These are phyloP conservation scores for Nycticryphes semicollaris DNA, from an alignment of 2,113 vertebrate genomes.

Conservation along the genomic window DNA sequence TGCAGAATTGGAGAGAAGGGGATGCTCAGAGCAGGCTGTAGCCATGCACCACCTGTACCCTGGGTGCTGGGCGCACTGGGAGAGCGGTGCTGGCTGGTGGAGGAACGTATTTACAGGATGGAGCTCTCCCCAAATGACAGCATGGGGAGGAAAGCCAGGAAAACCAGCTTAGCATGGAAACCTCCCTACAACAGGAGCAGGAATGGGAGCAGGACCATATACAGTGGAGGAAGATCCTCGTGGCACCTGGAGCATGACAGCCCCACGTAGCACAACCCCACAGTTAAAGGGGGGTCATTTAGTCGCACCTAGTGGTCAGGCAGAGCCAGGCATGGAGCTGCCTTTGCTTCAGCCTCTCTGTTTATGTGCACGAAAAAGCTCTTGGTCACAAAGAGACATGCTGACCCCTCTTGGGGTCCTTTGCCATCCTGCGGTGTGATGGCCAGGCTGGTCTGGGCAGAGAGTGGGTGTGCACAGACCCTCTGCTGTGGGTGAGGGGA, in stretches of 20 bases:
- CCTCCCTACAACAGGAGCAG: background rate
- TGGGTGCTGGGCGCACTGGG: background rate
- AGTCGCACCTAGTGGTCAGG: background rate
- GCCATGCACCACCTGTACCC: rapidly evolving
- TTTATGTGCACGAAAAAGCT: rapidly evolving
- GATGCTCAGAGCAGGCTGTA: background rate
- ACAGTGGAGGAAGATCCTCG: background rate
- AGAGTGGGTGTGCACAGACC: background rate
- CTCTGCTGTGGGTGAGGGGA: background rate
- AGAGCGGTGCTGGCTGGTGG: background rate
- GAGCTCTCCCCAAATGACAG: background rate
- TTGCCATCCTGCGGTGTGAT: rapidly evolving
- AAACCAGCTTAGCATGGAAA: background rate
- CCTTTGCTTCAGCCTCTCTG: background rate
- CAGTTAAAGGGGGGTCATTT: background rate
- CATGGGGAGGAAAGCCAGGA: background rate
- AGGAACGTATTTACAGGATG: background rate
- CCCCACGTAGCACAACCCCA: background rate
- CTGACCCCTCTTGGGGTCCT: background rate
- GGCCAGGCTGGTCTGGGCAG: background rate
- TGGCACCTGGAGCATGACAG: background rate
- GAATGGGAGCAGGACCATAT: rapidly evolving
- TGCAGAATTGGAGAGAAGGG: background rate
- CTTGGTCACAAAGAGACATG: background rate
- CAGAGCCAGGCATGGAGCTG: background rate